These are phyloP conservation scores for Lasioglossum pauxillum DNA, from an alignment of 2,888 invertebrate species.

Conservation along the genomic window DNA sequence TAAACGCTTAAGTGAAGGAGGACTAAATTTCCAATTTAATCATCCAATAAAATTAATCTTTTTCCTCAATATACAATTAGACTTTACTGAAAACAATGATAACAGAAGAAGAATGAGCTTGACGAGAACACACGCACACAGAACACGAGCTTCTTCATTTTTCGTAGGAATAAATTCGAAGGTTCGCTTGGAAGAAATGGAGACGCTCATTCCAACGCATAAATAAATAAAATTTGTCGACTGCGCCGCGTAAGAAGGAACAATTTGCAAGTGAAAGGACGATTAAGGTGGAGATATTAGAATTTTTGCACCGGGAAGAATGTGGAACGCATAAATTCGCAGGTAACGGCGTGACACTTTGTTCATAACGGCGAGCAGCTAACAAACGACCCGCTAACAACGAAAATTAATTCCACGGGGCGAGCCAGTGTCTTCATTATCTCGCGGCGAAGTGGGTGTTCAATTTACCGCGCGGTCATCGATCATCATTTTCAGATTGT, in stretches of 20 bases:
- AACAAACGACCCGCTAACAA: conserved; percentile 25
- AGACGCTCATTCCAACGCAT: too few relatives aligned
- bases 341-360: background rate
- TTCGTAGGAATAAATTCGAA: too few relatives aligned
- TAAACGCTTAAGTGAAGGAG: too few relatives aligned
- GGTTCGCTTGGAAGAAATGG: too few relatives aligned
- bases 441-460: conserved; percentile 33
- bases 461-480: conserved; percentile 44
- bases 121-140: too few relatives aligned
- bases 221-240: background rate
- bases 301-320: background rate
- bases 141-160: too few relatives aligned
- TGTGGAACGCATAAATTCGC: conserved; percentile 8
- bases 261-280: background rate
- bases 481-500: conserved; percentile 58
- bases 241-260: background rate
- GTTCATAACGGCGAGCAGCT: background rate
- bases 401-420: conserved; percentile 48
- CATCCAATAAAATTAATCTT: too few relatives aligned
- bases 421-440: conserved; percentile 59
- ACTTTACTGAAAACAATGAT: too few relatives aligned
- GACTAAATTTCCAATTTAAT: too few relatives aligned
- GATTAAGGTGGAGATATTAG: background rate
- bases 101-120: too few relatives aligned
- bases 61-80: too few relatives aligned